These are phyloP conservation scores for Lithobates sylvaticus DNA, from an alignment of 2,797 vertebrate species.

Conservation along the genomic window DNA sequence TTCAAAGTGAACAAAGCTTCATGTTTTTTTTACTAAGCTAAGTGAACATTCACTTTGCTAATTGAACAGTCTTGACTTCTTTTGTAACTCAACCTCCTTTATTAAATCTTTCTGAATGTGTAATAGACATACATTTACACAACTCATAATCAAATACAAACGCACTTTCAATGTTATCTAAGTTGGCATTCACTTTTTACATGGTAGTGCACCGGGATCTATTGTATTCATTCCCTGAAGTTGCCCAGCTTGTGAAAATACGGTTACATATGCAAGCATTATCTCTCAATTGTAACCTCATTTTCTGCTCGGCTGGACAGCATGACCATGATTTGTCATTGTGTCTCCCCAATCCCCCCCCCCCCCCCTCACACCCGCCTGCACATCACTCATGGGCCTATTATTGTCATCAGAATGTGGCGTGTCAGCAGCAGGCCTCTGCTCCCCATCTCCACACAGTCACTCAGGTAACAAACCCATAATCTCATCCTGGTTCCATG, in stretches of 20 bases:
- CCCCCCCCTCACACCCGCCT: constrained; percentile 65
- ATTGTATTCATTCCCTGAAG: constrained; percentile 74
- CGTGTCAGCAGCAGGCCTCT: constrained; percentile 79
- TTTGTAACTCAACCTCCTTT: neutral
- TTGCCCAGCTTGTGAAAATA: constrained; percentile 84
- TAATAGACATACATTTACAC: neutral
- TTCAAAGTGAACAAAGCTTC: neutral
- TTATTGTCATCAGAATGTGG: constrained; percentile 81
- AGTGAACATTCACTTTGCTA: neutral
- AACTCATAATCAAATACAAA: constrained; percentile 6
- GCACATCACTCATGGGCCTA: constrained; percentile 78
- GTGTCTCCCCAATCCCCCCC: constrained; percentile 74
- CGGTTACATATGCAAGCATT: constrained; percentile 98
- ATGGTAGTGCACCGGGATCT: constrained; percentile 33
- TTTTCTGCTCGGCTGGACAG: constrained; percentile 98
- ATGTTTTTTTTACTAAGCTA: neutral
- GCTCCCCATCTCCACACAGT: constrained; percentile 79
- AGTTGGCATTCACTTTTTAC: constrained; percentile 27
- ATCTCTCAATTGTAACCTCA: constrained; percentile 94
- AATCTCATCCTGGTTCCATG: constrained; percentile 91
- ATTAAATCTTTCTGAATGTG: neutral
- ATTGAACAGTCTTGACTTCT: neutral
- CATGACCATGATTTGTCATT: constrained; percentile 88
- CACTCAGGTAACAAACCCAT: constrained; percentile 98
- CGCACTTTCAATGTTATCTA: constrained; percentile 2